A percentile compares a stretch with the other conserved stretches of the same genome.
These are phyloP conservation scores for Vimba vimba DNA, from an alignment of 2,113 vertebrate genomes.

Conservation along the genomic window DNA sequence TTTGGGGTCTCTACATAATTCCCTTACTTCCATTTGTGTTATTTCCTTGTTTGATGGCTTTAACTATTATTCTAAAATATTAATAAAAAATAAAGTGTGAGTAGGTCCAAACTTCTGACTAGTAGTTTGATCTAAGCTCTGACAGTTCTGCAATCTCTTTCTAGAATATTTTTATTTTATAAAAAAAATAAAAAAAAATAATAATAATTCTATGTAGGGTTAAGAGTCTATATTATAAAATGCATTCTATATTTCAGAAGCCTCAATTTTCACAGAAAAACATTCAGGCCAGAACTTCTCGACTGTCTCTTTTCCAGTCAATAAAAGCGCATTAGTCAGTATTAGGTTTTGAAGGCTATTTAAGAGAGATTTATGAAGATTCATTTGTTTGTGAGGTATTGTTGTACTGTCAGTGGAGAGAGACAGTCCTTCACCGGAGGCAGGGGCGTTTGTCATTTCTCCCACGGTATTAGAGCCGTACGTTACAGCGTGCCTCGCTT, in stretches of 20 bases:
- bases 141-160: neutral
- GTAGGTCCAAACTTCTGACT: neutral
- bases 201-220: neutral
- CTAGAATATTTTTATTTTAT: too few species aligned
- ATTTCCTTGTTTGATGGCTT: neutral
- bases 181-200: too few species aligned
- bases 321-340: neutral
- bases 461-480: constrained; percentile 42
- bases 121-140: neutral
- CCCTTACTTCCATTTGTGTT: neutral
- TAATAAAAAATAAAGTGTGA: neutral
- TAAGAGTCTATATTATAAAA: neutral
- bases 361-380: constrained; percentile 45
- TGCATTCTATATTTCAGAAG: neutral
- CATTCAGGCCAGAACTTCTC: neutral
- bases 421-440: constrained; percentile 41
- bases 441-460: constrained; percentile 35
- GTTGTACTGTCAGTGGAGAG: constrained; percentile 41
- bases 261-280: neutral
- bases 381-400: constrained; percentile 44
- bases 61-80: neutral
- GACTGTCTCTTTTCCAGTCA: constrained; percentile 4
- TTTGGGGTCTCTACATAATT: neutral
- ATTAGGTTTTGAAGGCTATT: constrained; percentile 14
- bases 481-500: constrained; percentile 28